These are phyloP conservation scores for Ciona savignyi DNA, from an alignment of 23 tunicate species.

Conservation along the genomic window DNA sequence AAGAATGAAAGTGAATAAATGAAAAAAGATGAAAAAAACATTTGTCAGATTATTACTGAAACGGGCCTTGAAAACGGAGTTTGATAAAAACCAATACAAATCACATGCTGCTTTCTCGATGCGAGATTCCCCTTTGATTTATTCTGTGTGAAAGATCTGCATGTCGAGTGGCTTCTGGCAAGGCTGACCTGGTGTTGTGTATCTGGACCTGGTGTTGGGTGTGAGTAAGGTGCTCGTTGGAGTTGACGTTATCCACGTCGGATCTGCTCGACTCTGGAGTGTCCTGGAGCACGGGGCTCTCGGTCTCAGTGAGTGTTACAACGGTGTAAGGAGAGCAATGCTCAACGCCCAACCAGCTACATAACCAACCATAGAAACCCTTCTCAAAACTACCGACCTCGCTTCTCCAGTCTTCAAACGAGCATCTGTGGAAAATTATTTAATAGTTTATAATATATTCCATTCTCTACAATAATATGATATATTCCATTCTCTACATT, in stretches of 20 bases:
- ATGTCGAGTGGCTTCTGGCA: not conserved
- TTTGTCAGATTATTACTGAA: no score
- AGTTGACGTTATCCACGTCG: not conserved
- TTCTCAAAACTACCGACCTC: constrained; percentile 84
- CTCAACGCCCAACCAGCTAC: constrained; percentile 44
- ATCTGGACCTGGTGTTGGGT: constrained; percentile 10
- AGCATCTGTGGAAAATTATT: constrained; percentile 66
- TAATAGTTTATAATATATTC: no score
- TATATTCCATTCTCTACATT: no score
- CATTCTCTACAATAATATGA: no score
- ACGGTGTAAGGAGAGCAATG: constrained; percentile 82
- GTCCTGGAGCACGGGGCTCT: constrained; percentile 24
- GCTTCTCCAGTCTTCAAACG: constrained; percentile 60
- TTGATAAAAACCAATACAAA: no score
- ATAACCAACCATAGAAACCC: constrained; percentile 89
- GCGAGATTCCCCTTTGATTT: not conserved
- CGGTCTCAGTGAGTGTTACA: constrained; percentile 50
- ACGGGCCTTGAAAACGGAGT: no score
- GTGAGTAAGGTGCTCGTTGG: not conserved
- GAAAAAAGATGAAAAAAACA: not conserved
- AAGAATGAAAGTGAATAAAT: no score
- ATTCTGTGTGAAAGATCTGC: not conserved
- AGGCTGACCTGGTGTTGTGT: constrained; percentile 6
- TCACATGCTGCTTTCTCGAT: not conserved
- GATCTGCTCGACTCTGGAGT: constrained; percentile 2